Evolutionary conservation across 2,797 vertebrate genomes (phyloP).

Genomic region (Eulemur mongoz): DNA sequence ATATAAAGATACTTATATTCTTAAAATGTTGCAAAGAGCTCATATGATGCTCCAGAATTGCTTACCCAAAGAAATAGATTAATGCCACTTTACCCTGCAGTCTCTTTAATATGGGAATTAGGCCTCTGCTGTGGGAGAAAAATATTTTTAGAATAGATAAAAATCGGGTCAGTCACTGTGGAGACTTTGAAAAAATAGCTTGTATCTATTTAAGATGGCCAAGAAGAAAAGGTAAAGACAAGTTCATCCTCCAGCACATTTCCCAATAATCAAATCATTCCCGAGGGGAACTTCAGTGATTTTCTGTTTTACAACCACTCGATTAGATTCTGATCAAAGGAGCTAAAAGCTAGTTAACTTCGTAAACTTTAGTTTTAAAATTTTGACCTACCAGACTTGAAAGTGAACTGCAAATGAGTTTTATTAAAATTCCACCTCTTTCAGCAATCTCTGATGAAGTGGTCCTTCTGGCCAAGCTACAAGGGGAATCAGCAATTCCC

Average conservation of each 20-base stretch:
- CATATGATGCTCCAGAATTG: slow-evolving; percentile 64
- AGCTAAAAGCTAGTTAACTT: slow-evolving; percentile 53
- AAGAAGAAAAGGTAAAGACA: slow-evolving; percentile 56
- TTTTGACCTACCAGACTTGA: slow-evolving; percentile 55
- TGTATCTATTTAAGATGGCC: slow-evolving; percentile 63
- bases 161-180: slow-evolving; percentile 58
- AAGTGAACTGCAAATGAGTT: slow-evolving; percentile 54
- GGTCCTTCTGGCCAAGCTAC: neutral
- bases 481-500: neutral
- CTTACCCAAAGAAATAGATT: slow-evolving; percentile 72
- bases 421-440: neutral
- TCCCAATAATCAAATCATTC: slow-evolving; percentile 35
- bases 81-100: slow-evolving; percentile 74
- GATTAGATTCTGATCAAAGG: slow-evolving; percentile 61
- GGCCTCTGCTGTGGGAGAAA: slow-evolving; percentile 68
- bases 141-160: slow-evolving; percentile 67
- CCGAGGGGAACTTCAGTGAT: neutral
- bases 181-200: slow-evolving; percentile 55
- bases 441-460: slow-evolving; percentile 36
- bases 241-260: slow-evolving; percentile 1
- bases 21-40: slow-evolving; percentile 60
- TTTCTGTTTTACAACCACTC: slow-evolving; percentile 58
- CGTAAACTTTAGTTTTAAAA: slow-evolving; percentile 40
- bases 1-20: slow-evolving; percentile 76
- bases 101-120: slow-evolving; percentile 75